Evolutionary conservation across 35 echinoderm and acorn worm genomes (phyloP), one percentile per base, ranked within the genome.

Genomic region (Ophioderma brevispina): DNA sequence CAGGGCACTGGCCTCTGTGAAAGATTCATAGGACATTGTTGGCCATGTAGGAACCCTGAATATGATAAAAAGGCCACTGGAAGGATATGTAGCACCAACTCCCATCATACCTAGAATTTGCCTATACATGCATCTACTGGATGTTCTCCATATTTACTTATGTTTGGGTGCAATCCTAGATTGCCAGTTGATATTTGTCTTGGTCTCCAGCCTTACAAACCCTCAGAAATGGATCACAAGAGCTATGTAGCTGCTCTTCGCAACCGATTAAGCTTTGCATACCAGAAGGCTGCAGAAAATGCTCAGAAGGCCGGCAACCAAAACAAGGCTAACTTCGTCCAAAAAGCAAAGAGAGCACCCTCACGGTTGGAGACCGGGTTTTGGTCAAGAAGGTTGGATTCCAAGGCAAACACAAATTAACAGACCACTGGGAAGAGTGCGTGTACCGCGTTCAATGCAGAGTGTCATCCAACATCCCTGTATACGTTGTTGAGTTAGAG

Each of bases 1-100:
- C 84, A 55, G 89, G 78, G 14, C 88, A 95, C 41, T 37, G n/a
- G 63, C 14, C 25, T 39, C 0, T 88, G 84, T 46, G 89, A 95
- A 41, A n/a, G 93, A 2, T 91, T 91, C 70, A 96, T 92, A 28
- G 40, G 86, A 0, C 92, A 90, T 4, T 96, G 14, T 36, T 92
- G 32, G 85, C 49, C 13, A 96, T 92, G 89, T 96, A 33, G 90
- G 85, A 1, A 96, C 90, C 19, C 39, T 92, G 23, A 1, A 35
- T 11, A 37, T 37, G 6, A 89, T 87, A 0, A 21, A 88, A 92
- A 95, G 70, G 56, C 21, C 2, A 41, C 88, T 38, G 92, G 89
- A 89, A 86, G 43, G 31, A 15, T 55, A 91, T 46, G 56, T 91
- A 0, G 38, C 33, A 5, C 55, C 55, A n/a, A 6, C 17, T 91